phyloP scores from a whole-genome alignment of 2,113 vertebrate species.

The Chaetorhynchus papuensis region DNA sequence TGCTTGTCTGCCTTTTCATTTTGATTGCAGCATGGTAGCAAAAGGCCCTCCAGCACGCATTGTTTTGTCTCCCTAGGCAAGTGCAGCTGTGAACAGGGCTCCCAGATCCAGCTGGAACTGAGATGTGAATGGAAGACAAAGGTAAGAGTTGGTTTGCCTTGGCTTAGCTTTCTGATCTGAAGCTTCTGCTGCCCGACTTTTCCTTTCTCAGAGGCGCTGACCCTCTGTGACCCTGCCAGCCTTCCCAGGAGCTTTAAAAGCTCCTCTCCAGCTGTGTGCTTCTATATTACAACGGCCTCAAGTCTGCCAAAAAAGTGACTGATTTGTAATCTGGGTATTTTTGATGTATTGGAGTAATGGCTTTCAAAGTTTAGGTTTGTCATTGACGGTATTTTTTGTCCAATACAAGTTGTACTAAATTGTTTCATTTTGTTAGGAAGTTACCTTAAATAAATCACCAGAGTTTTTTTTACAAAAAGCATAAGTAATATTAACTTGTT shows the following conservation, averaged over 20 bases:
- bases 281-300: neutral
- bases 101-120: neutral
- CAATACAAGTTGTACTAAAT: neutral
- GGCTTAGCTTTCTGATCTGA: neutral
- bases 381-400: neutral
- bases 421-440: neutral
- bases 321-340: neutral
- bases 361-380: neutral
- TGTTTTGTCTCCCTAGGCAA: neutral
- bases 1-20: neutral
- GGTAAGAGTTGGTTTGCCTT: neutral
- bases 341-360: neutral
- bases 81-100: neutral
- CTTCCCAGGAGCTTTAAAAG: neutral
- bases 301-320: neutral
- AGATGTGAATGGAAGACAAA: neutral
- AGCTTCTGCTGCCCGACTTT: neutral
- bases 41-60: neutral
- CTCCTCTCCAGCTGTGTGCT: neutral
- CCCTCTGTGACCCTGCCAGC: neutral
- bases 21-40: neutral
- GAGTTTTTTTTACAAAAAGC: neutral
- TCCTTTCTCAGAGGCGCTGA: accelerated
- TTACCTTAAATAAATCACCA: neutral
- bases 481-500: neutral